phyloP scores from a whole-genome alignment of 2,113 vertebrate species.

The Sebastes schlegelii region DNA sequence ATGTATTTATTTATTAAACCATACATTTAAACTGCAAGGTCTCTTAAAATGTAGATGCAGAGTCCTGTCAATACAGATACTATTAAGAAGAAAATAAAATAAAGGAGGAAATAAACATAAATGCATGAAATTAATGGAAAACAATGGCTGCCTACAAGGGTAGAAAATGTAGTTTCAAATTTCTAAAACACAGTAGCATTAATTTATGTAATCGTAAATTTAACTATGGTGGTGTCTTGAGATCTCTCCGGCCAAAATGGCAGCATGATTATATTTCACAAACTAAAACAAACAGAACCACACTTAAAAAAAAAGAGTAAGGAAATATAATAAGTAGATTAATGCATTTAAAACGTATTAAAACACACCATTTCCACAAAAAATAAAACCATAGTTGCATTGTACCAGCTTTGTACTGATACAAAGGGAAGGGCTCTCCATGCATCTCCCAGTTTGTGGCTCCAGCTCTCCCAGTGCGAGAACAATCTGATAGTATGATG shows the following conservation, averaged over 20 bases:
- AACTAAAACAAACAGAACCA: neutral
- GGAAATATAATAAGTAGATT: too few species aligned
- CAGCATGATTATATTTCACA: neutral
- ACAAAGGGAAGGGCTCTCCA: neutral
- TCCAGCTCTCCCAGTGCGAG: constrained; percentile 10
- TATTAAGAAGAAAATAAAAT: neutral
- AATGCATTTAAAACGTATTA: neutral
- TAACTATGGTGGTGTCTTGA: neutral
- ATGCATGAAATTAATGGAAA: neutral
- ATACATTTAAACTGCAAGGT: neutral
- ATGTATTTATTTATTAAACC: neutral
- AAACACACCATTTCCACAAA: neutral
- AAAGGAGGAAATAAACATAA: neutral
- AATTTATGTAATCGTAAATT: neutral
- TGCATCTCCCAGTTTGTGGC: constrained; percentile 12
- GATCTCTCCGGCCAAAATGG: neutral
- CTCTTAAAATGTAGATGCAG: neutral
- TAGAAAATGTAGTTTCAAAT: neutral
- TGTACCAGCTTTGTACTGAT: neutral
- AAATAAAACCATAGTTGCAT: neutral
- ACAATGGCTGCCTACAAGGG: neutral
- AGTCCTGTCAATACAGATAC: neutral
- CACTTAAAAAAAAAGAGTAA: neutral
- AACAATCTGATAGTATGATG: constrained; percentile 34
- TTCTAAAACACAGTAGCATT: neutral